Base-by-base conservation (phyloP, 2,797 vertebrate species). In the Somateria mollissima region DNA sequence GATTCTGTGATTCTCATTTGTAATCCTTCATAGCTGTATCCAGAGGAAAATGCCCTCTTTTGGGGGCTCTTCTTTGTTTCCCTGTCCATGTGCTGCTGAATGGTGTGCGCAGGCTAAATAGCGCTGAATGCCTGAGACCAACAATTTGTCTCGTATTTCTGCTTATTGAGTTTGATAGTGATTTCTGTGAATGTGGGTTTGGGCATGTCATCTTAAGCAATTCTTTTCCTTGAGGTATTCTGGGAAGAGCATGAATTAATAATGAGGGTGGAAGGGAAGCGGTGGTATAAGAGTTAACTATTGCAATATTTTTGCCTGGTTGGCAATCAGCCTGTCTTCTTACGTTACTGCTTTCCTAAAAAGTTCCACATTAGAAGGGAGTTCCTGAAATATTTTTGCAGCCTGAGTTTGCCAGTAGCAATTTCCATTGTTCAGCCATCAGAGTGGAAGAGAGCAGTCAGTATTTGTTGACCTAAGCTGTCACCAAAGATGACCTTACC, bases 361-460 rank as follows among this genome's bases (percentile, higher is more conserved):
- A 87, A 28, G 58, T 78, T 92, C 69, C 82, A 77, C 72, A 27
- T 87, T 65, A 91, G 28, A 11, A 75, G 36, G 18, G 47, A 90
- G 45, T 73, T 88, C 82, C 83, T 84, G 70, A 92, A 89, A 37
- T 91, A 47, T 8, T 91, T 14, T 10, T 81, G 73, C 73, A 92
- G 13, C 14, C 19, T 8, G 39, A 36, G 11, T 36, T 17, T 18
- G 43, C 41, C n/a, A 39, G 30, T 62, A 75, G 69, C 32, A 32
- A 11, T 75, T 66, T 66, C 54, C 41, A 28, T 72, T 87, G 66
- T 88, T 78, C 76, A 88, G 69, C 39, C 3, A 1, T 71, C 41
- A 61, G 27, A 71, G 32, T 77, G 69, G 54, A 84, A 65, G 70
- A 92, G 74, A 90, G 54, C 51, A 19, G 30, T 21, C 25, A n/a